phyloP scores from a whole-genome alignment of 2,113 vertebrate genomes.

The Speoplatyrhinus poulsoni region DNA sequence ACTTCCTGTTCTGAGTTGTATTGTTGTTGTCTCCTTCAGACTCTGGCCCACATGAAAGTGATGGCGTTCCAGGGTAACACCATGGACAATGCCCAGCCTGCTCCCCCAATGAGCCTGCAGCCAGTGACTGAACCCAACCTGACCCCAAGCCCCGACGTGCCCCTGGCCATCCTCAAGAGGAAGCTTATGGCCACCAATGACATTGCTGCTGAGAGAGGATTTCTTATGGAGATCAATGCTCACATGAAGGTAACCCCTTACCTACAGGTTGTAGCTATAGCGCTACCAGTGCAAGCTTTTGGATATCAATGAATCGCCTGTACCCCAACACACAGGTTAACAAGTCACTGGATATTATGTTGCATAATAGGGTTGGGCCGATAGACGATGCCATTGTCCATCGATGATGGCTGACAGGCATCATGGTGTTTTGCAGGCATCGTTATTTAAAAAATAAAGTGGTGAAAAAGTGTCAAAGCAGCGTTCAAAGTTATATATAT shows the following conservation, averaged over 20 bases:
- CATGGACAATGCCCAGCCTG: constrained; percentile 53
- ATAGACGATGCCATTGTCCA: no score
- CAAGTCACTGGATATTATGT: neutral
- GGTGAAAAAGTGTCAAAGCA: no score
- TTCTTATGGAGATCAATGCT: constrained; percentile 77
- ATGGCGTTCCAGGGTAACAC: constrained; percentile 85
- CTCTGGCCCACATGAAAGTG: constrained; percentile 88
- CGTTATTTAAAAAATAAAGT: no score
- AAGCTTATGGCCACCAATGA: constrained; percentile 87
- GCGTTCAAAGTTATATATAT: no score
- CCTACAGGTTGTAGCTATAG: neutral
- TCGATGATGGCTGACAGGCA: no score
- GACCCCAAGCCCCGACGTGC: constrained; percentile 89
- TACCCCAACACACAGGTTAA: neutral
- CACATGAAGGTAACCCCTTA: constrained; percentile 78
- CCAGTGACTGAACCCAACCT: constrained; percentile 77
- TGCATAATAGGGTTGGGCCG: neutral
- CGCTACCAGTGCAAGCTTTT: neutral
- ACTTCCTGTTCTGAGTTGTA: neutral
- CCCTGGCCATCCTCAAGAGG: constrained; percentile 90
- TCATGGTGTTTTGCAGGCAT: no score
- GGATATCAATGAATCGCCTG: neutral
- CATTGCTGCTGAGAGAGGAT: constrained; percentile 54
- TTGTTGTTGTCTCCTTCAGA: constrained; percentile 67
- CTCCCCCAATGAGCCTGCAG: constrained; percentile 65